phyloP scores from a whole-genome alignment of 1,140 invertebrate species.

The Ips nitidus region DNA sequence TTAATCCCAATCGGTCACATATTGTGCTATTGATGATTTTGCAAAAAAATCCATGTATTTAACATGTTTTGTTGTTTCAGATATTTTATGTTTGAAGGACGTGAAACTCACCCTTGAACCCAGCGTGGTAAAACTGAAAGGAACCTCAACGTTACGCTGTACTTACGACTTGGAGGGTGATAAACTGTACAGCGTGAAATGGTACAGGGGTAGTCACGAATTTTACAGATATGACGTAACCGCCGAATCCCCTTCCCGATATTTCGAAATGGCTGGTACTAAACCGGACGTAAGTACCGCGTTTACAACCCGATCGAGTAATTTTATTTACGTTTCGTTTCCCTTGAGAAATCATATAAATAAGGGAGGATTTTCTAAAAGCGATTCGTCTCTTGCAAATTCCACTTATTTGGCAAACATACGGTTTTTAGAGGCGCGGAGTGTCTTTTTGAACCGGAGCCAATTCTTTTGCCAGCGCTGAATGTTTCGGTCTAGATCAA shows the following conservation, averaged over 20 bases:
- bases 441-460: slow-evolving; percentile 32
- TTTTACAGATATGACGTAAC: slow-evolving; percentile 71
- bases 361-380: background rate
- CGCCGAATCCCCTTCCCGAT: slow-evolving; percentile 65
- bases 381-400: background rate
- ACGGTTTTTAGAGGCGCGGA: slow-evolving; percentile 30
- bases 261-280: slow-evolving; percentile 56
- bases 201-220: slow-evolving; percentile 75
- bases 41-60: no score
- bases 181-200: slow-evolving; percentile 75
- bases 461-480: slow-evolving; percentile 27
- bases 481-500: slow-evolving; percentile 33
- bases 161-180: slow-evolving; percentile 70
- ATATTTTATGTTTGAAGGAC: slow-evolving; percentile 53
- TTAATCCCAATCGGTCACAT: no score
- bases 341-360: background rate
- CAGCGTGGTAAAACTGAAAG: slow-evolving; percentile 59
- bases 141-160: slow-evolving; percentile 59
- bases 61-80: slow-evolving; percentile 38
- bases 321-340: background rate
- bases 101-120: slow-evolving; percentile 59
- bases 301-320: background rate
- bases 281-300: slow-evolving; percentile 68
- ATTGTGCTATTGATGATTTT: no score
- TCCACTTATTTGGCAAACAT: slow-evolving; percentile 18